phyloP scores from a whole-genome alignment of 2,888 invertebrate species.

The Mellilla xanthometata region DNA sequence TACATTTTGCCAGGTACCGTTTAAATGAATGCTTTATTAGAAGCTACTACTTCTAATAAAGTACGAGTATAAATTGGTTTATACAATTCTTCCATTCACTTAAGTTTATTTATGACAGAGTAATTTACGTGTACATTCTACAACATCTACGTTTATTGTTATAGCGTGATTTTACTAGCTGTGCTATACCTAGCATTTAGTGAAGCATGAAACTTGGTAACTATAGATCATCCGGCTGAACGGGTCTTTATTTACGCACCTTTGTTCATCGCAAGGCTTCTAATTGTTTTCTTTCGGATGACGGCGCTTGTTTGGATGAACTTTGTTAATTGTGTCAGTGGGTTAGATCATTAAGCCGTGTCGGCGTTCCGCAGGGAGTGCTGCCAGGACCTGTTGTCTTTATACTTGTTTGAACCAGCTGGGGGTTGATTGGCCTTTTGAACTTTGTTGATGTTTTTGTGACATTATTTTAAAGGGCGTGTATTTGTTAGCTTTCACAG shows the following conservation, averaged over 20 bases:
- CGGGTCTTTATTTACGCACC: slow-evolving; percentile 34
- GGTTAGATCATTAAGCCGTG: slow-evolving; percentile 20
- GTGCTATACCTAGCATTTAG: neutral
- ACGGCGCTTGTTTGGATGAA: slow-evolving; percentile 21
- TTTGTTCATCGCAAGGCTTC: slow-evolving; percentile 17
- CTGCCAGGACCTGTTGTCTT: neutral
- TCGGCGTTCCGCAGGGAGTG: slow-evolving; percentile 2
- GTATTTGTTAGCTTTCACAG: too few species aligned
- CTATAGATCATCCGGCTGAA: slow-evolving; percentile 26
- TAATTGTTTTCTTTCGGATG: slow-evolving; percentile 28
- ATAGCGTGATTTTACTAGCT: too few species aligned
- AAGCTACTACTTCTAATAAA: too few species aligned
- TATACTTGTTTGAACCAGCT: neutral
- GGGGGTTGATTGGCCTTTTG: neutral
- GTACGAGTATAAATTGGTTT: too few species aligned
- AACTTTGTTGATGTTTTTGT: neutral
- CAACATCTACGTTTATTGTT: too few species aligned
- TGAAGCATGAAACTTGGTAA: slow-evolving; percentile 2
- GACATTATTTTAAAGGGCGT: neutral
- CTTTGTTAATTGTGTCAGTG: slow-evolving; percentile 24
- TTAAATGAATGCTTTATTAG: too few species aligned
- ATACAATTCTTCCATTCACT: too few species aligned
- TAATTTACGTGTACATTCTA: too few species aligned
- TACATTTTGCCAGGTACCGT: too few species aligned
- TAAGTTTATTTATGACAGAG: too few species aligned